phyloP scores from a whole-genome alignment of 2,113 vertebrate species.

The Mixornis gularis region DNA sequence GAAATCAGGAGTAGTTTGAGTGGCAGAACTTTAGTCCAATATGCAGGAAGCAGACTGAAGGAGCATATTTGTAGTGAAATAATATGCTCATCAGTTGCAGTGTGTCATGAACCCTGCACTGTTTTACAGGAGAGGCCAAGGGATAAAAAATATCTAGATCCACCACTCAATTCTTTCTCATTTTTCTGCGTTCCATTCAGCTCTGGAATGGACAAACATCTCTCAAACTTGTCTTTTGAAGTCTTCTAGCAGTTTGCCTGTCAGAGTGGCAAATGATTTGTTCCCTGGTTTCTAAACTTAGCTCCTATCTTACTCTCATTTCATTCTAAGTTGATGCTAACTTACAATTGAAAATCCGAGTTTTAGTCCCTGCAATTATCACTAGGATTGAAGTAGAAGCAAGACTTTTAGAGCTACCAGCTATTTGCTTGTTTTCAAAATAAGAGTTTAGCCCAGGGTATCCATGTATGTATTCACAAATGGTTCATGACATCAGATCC shows the following conservation, averaged over 20 bases:
- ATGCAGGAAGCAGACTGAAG: background rate
- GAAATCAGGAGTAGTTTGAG: background rate
- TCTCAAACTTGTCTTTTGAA: background rate
- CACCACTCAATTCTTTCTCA: background rate
- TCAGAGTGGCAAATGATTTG: background rate
- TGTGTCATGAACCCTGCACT: background rate
- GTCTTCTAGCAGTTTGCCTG: background rate
- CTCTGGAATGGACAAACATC: background rate
- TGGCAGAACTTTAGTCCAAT: background rate
- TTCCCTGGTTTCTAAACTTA: background rate
- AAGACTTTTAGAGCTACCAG: background rate
- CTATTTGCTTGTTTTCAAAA: background rate
- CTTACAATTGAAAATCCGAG: background rate
- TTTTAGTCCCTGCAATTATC: background rate
- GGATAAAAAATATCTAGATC: background rate
- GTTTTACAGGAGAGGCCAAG: background rate
- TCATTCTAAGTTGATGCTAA: background rate
- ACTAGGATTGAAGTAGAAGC: background rate
- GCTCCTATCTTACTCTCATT: background rate
- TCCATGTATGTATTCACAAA: background rate
- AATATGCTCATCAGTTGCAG: background rate
- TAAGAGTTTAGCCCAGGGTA: background rate
- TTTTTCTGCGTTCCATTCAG: background rate
- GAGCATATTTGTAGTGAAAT: background rate
- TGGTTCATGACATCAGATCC: background rate